Evolutionary conservation across 2,113 vertebrate genomes (phyloP).

Genomic region (Podarcis cretensis): DNA sequence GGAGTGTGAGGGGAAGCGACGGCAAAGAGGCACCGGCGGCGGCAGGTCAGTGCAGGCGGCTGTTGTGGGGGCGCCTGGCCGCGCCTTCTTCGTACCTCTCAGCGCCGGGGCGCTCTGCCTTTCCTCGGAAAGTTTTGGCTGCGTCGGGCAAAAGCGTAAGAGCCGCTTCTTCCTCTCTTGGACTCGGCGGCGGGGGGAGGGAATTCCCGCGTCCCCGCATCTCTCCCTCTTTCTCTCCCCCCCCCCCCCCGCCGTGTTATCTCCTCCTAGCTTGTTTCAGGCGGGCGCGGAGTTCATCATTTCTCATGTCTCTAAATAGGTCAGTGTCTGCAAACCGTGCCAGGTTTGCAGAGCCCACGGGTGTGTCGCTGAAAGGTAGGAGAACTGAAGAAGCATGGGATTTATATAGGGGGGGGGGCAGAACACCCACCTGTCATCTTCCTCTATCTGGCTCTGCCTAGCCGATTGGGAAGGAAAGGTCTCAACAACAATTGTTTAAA

Average conservation of each 20-base stretch:
- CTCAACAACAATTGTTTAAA: no score
- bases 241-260: neutral
- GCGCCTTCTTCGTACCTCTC: neutral
- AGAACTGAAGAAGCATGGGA: neutral
- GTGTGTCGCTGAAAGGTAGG: constrained; percentile 13
- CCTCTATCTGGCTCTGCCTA: no score
- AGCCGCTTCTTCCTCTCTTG: neutral
- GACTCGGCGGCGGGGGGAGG: no score
- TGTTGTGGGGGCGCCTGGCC: neutral
- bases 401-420: neutral
- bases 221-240: neutral
- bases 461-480: no score
- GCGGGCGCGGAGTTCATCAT: neutral
- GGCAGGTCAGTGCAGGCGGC: neutral
- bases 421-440: neutral
- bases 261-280: neutral
- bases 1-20: neutral
- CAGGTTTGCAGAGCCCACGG: neutral
- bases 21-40: neutral
- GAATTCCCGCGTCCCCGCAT: neutral
- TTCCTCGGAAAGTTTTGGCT: neutral
- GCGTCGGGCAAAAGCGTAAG: neutral
- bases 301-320: constrained; percentile 37
- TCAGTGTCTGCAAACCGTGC: constrained; percentile 38
- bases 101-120: neutral